Conservation (phyloP, 2,888 invertebrate genomes). For the Philereme vetulata region DNA sequence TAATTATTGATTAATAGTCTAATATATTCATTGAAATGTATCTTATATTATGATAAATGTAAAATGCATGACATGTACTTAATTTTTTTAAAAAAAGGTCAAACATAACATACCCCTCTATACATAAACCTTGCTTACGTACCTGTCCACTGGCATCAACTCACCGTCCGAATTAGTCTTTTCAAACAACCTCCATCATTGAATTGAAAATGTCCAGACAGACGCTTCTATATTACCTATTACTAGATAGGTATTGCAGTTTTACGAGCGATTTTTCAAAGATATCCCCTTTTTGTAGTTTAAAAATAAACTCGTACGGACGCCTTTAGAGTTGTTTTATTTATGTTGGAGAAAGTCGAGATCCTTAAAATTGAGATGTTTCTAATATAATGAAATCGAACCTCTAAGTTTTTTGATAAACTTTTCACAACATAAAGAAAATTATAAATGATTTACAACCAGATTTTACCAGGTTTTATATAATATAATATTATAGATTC, state of each 20-base stretch:
- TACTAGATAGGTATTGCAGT: constrained; percentile 42
- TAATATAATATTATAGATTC: no score
- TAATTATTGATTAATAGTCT: no score
- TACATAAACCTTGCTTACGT: constrained; percentile 19
- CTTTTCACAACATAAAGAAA: no score
- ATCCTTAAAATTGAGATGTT: constrained; percentile 26
- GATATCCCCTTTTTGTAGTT: constrained; percentile 33
- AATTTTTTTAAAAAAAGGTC: no score
- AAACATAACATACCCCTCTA: not conserved
- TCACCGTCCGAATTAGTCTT: constrained; percentile 75
- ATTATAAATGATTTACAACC: no score
- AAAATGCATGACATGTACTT: no score
- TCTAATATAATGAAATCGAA: constrained; percentile 24
- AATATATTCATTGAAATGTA: no score
- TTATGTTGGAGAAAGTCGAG: constrained; percentile 21
- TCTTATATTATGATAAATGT: no score
- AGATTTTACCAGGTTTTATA: no score
- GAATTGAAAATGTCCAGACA: constrained; percentile 74
- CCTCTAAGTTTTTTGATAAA: constrained; percentile 10
- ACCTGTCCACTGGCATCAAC: constrained; percentile 52
- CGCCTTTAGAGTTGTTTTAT: constrained; percentile 18
- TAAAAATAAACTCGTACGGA: constrained; percentile 21
- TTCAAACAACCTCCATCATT: constrained; percentile 72
- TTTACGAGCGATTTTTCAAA: constrained; percentile 38
- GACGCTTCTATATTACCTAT: constrained; percentile 43